Evolutionary conservation across 2,113 vertebrate species (phyloP).

Genomic region (Myotis yumanensis): DNA sequence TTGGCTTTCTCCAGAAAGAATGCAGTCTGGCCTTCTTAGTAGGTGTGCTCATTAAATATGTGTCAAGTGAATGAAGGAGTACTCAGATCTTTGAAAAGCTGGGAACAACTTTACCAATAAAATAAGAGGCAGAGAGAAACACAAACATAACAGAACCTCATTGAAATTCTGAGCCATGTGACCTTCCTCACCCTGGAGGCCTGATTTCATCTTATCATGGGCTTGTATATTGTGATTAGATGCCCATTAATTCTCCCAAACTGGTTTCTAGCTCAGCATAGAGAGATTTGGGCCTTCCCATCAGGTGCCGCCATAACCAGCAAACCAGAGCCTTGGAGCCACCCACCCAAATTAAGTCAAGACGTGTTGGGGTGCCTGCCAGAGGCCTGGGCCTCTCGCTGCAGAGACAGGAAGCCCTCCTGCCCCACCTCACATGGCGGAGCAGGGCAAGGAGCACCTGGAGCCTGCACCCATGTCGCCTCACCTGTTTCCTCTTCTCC

Average conservation of each 20-base stretch:
- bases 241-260: background rate
- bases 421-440: background rate
- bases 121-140: background rate
- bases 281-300: background rate
- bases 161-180: background rate
- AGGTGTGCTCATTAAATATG: background rate
- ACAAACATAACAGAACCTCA: background rate
- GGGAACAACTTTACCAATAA: background rate
- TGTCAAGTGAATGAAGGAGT: background rate
- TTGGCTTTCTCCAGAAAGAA: background rate
- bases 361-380: background rate
- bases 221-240: background rate
- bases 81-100: background rate
- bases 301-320: background rate
- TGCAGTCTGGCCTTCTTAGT: background rate
- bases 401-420: background rate
- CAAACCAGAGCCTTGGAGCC: background rate
- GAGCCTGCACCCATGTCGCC: background rate
- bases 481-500: slow-evolving; percentile 34
- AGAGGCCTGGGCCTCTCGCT: background rate
- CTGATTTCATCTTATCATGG: background rate
- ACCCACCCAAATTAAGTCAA: background rate
- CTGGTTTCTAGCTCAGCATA: background rate
- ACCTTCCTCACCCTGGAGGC: background rate
- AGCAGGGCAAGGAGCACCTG: background rate